Conservation (phyloP, 2,113 vertebrate genomes). For the Pungitius pungitius region DNA sequence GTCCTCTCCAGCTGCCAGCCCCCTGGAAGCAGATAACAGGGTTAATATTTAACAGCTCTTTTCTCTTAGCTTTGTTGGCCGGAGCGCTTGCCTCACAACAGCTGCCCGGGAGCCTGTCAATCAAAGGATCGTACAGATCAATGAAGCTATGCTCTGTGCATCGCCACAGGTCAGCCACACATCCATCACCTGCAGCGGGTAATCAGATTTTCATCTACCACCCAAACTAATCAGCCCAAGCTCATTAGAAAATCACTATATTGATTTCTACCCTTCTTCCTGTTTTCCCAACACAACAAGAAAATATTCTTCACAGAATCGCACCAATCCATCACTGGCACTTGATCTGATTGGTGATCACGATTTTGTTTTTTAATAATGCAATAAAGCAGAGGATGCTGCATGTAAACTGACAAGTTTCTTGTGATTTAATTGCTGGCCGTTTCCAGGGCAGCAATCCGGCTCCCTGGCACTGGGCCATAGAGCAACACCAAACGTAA, state of each 20-base stretch:
- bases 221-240: slow-evolving; percentile 79
- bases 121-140: slow-evolving; percentile 73
- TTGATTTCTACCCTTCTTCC: slow-evolving; percentile 70
- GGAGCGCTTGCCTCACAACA: slow-evolving; percentile 52
- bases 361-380: slow-evolving; percentile 66
- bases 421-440: slow-evolving; percentile 54
- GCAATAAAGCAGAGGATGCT: slow-evolving; percentile 57
- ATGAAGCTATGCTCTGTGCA: slow-evolving; percentile 61
- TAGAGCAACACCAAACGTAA: slow-evolving; percentile 10
- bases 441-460: slow-evolving; percentile 25
- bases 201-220: slow-evolving; percentile 80
- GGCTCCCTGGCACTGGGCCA: slow-evolving; percentile 34
- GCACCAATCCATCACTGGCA: slow-evolving; percentile 75
- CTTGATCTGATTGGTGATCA: slow-evolving; percentile 65
- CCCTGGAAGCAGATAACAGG: slow-evolving; percentile 86
- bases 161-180: slow-evolving; percentile 69
- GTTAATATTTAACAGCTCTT: slow-evolving; percentile 81
- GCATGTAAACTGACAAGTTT: slow-evolving; percentile 58
- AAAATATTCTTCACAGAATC: slow-evolving; percentile 62
- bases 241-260: slow-evolving; percentile 81
- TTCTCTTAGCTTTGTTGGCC: slow-evolving; percentile 62
- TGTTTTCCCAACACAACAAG: slow-evolving; percentile 61
- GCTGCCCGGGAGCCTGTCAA: slow-evolving; percentile 71
- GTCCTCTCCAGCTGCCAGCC: slow-evolving; percentile 98
- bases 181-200: slow-evolving; percentile 79